These are phyloP conservation scores for Clavelina lepadiformis DNA, from an alignment of 23 tunicate genomes.

Conservation along the genomic window DNA sequence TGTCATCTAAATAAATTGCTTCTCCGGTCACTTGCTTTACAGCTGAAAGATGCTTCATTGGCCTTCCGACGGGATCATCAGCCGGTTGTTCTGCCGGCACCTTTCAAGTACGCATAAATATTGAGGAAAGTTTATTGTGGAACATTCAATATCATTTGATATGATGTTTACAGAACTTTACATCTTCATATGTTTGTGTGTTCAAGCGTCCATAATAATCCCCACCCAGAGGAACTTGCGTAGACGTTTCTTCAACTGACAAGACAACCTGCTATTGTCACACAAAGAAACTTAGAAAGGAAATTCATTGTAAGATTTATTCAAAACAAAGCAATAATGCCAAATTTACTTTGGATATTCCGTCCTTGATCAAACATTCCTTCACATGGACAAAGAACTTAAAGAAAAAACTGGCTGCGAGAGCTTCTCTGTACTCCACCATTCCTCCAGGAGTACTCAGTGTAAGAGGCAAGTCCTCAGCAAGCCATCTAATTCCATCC, in stretches of 20 bases:
- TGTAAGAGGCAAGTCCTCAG: slow-evolving; percentile 62
- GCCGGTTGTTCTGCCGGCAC: slow-evolving; percentile 43
- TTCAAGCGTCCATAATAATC: slow-evolving; percentile 12
- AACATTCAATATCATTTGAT: too few relatives aligned
- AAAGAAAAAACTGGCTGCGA: slow-evolving; percentile 90
- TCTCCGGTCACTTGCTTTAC: slow-evolving; percentile 86
- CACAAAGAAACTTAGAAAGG: too few relatives aligned
- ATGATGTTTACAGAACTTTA: too few relatives aligned
- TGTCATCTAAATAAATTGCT: slow-evolving; percentile 89
- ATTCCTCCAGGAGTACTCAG: slow-evolving; percentile 94
- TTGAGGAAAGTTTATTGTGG: too few relatives aligned
- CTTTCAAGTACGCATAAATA: too few relatives aligned
- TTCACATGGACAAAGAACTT: slow-evolving; percentile 64
- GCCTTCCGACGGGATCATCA: slow-evolving; percentile 68
- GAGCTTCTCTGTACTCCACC: slow-evolving; percentile 82
- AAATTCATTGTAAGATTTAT: too few relatives aligned
- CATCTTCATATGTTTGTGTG: slow-evolving; percentile 70
- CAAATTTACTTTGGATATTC: slow-evolving; percentile 33
- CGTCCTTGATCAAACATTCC: slow-evolving; percentile 16
- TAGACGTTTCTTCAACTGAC: slow-evolving; percentile 10
- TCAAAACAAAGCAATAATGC: too few relatives aligned
- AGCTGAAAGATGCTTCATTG: slow-evolving; percentile 53
- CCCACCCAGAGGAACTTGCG: slow-evolving; percentile 26
- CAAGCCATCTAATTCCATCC: slow-evolving; percentile 37
- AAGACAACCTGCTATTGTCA: too few relatives aligned